Evolutionary conservation across 2,888 invertebrate genomes (phyloP).

Genomic region (Amphipoea lucens): DNA sequence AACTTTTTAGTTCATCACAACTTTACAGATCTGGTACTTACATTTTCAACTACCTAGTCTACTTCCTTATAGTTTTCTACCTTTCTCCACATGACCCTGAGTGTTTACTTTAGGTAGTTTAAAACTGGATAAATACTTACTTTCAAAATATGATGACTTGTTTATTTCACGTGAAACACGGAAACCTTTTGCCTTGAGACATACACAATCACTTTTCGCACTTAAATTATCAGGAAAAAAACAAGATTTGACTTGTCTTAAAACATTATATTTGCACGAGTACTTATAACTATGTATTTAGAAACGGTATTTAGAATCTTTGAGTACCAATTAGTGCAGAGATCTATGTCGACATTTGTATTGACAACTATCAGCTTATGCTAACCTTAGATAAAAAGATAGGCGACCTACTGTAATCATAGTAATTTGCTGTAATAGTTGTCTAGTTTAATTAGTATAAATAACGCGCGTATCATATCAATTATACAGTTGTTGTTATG

Average conservation of each 20-base stretch:
- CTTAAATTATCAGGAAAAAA: conserved; percentile 21
- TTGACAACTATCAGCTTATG: neutral
- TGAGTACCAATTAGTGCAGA: conserved; percentile 3
- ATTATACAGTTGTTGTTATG: neutral
- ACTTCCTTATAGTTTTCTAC: neutral
- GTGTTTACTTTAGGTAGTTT: neutral
- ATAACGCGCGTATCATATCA: neutral
- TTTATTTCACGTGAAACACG: neutral
- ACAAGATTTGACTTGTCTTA: neutral
- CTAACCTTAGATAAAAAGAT: conserved; percentile 30
- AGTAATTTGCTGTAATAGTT: neutral
- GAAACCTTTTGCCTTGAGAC: conserved; percentile 31
- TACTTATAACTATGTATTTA: neutral
- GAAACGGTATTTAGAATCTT: neutral
- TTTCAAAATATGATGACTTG: conserved; percentile 18
- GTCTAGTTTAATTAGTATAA: conserved; percentile 16
- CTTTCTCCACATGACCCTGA: conserved; percentile 13
- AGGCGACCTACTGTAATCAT: neutral
- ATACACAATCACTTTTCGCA: conserved; percentile 25
- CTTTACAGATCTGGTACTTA: neutral
- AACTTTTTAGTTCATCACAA: neutral
- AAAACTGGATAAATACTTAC: conserved; percentile 20
- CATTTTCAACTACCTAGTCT: neutral
- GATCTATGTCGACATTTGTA: neutral
- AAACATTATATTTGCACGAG: conserved; percentile 14